phyloP scores from a whole-genome alignment of 2,888 invertebrate species.

The Metopia argyrocephala region DNA sequence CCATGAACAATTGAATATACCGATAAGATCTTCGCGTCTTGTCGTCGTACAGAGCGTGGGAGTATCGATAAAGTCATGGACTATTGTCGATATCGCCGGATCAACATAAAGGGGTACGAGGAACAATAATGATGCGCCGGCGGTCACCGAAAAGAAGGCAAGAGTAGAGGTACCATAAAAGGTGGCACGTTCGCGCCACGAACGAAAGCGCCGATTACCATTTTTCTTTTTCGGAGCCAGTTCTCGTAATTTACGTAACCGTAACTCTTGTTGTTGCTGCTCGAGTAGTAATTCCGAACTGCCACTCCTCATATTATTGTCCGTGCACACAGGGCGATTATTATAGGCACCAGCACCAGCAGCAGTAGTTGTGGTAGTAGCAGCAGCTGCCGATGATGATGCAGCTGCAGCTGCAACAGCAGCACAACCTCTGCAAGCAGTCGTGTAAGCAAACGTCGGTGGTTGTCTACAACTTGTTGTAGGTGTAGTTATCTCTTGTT shows the following conservation, averaged over 20 bases:
- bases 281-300: conserved; percentile 88
- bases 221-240: conserved; percentile 80
- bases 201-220: conserved; percentile 80
- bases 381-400: conserved; percentile 42
- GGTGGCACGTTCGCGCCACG: conserved; percentile 83
- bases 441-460: conserved; percentile 62
- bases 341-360: conserved; percentile 68
- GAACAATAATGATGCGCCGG: conserved; percentile 86
- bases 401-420: conserved; percentile 58
- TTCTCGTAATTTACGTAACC: conserved; percentile 83
- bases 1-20: conserved; percentile 93
- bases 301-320: conserved; percentile 85
- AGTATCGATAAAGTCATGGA: conserved; percentile 91
- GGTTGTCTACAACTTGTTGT: conserved; percentile 48
- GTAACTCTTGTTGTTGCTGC: conserved; percentile 85
- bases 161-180: conserved; percentile 86
- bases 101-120: conserved; percentile 88
- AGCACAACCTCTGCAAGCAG: conserved; percentile 62
- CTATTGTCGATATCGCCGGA: conserved; percentile 91
- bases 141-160: conserved; percentile 85
- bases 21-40: conserved; percentile 89
- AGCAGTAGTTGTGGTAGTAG: conserved; percentile 64
- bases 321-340: conserved; percentile 76
- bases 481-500: conserved; percentile 62
- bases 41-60: conserved; percentile 91